Evolutionary conservation across 2,888 invertebrate genomes (phyloP).

Genomic region (Hermodice carunculata): DNA sequence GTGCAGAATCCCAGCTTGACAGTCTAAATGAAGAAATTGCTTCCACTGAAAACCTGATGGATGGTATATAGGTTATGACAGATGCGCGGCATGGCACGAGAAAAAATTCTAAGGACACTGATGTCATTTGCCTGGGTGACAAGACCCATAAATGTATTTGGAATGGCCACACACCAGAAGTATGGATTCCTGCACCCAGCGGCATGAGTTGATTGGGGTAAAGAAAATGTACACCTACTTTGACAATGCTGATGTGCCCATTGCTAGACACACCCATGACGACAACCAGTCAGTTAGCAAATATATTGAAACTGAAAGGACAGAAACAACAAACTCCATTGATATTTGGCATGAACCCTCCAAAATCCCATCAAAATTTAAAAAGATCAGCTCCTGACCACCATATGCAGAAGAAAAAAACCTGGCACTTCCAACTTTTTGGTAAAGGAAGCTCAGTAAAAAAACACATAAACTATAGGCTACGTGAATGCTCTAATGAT

Average conservation of each 20-base stretch:
- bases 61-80: slow-evolving; percentile 4
- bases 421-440: too few relatives aligned
- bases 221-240: slow-evolving; percentile 6
- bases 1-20: too few relatives aligned
- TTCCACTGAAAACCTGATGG: not conserved
- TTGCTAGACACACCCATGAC: slow-evolving; percentile 1
- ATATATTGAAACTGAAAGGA: not conserved
- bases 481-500: too few relatives aligned
- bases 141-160: slow-evolving; percentile 6
- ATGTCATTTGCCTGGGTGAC: slow-evolving; percentile 3
- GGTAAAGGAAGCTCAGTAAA: too few relatives aligned
- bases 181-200: not conserved
- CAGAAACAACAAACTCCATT: too few relatives aligned
- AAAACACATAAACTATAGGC: too few relatives aligned
- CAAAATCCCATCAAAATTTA: too few relatives aligned
- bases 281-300: not conserved
- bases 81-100: slow-evolving; percentile 8
- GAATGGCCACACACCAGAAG: not conserved
- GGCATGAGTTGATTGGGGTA: not conserved
- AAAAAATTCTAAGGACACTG: slow-evolving; percentile 1
- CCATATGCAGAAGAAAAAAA: too few relatives aligned
- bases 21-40: not conserved
- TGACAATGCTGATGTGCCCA: not conserved
- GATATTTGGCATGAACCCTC: too few relatives aligned
- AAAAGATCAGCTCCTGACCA: too few relatives aligned